Conservation (phyloP, 2,113 vertebrate species). For the Columba livia region DNA sequence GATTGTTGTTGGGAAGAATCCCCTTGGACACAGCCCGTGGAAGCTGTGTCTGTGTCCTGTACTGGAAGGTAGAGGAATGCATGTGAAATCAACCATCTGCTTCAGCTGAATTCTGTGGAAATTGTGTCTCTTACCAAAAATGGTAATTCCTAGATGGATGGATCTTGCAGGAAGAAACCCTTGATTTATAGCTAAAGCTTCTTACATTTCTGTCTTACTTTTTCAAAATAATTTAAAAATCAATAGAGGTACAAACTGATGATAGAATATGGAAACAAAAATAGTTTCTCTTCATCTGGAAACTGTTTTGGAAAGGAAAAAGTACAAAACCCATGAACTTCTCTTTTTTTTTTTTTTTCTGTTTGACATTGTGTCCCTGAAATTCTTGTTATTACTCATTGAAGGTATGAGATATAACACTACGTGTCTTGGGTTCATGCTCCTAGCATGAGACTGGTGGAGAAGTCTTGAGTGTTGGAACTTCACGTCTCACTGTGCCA, state of each 20-base stretch:
- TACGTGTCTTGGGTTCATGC: neutral
- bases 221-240: neutral
- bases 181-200: constrained; percentile 18
- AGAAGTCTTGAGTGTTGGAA: neutral
- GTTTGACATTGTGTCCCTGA: neutral
- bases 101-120: constrained; percentile 27
- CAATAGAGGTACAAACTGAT: neutral
- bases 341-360: neutral
- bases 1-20: neutral
- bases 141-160: neutral
- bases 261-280: neutral
- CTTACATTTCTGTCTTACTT: neutral
- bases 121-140: constrained; percentile 52
- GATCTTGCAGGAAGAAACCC: neutral
- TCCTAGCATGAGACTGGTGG: constrained; percentile 40
- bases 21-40: neutral
- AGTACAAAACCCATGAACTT: neutral
- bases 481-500: neutral
- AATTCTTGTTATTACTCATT: neutral
- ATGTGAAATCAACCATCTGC: neutral
- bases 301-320: neutral
- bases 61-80: neutral
- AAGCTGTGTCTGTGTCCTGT: neutral
- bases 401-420: neutral
- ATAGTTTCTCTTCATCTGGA: neutral